These are phyloP conservation scores for Sparidentex hasta DNA, from an alignment of 2,797 vertebrate genomes.

Conservation along the genomic window DNA sequence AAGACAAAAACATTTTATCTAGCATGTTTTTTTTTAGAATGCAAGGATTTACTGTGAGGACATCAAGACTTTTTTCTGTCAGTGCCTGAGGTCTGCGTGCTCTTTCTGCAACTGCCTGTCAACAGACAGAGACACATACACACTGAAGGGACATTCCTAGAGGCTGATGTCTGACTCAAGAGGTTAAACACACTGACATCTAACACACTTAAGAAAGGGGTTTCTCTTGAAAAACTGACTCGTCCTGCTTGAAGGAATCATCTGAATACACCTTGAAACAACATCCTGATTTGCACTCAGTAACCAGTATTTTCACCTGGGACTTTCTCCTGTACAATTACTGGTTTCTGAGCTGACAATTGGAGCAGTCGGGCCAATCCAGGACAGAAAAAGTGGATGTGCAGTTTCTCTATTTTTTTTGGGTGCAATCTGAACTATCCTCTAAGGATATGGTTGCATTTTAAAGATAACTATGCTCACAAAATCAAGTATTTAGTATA, in stretches of 20 bases:
- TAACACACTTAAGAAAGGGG: conserved; percentile 22
- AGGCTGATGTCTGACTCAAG: conserved; percentile 36
- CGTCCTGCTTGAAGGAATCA: conserved; percentile 6
- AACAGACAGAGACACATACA: conserved; percentile 44
- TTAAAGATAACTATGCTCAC: background rate
- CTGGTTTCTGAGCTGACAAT: no score
- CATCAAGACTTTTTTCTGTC: background rate
- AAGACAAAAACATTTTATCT: background rate
- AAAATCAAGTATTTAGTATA: background rate
- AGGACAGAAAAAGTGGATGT: background rate
- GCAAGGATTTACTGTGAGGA: background rate
- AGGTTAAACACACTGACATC: conserved; percentile 1
- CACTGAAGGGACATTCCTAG: conserved; percentile 31
- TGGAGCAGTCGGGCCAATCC: background rate
- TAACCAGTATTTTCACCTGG: background rate
- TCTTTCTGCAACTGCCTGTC: conserved; percentile 25
- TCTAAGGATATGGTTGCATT: background rate
- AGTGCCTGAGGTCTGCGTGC: conserved; percentile 1
- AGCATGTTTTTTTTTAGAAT: background rate
- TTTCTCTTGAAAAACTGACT: background rate
- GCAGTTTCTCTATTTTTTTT: background rate
- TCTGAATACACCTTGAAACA: background rate
- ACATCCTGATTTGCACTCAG: background rate
- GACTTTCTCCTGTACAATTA: background rate
- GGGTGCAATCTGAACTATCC: background rate